Base-by-base conservation (phyloP, 2,113 vertebrate genomes). In the Heterocephalus glaber region DNA sequence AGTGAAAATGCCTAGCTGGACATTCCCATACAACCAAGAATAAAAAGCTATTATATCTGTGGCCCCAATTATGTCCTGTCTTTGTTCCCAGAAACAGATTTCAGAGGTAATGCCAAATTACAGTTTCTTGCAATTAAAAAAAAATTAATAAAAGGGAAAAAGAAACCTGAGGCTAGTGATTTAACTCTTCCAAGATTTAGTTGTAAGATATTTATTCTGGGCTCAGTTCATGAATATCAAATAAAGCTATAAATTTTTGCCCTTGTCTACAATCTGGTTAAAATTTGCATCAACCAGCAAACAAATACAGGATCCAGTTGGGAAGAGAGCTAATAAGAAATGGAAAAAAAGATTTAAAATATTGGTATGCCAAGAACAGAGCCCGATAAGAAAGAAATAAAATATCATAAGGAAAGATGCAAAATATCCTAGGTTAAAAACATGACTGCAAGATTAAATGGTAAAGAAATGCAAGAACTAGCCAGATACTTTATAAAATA, bases 31-130 rank as follows among this genome's bases (percentile, higher is more conserved):
- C 10, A 84, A 74, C 52, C 7, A 22, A 90, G 24, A 86, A 70
- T 65, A 38, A 61, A 80, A 74, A 38, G 3, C 16, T 66, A 44
- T 60, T 77, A 77, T 7, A 24, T 86, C 66, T 84, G 2, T 82
- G 52, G 5, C 22, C 8, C 74, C 33, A 56, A n/a, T 91, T 91
- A 52, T 38, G 60, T 24, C 19, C 41, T 89, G 3, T 54, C 44
- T 94, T 92, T 44, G 89, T 95, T 68, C 11, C 63, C 74, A 65
- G 38, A 86, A 86, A n/a, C 49, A 95, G 19, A 95, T 58, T 95
- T 96, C 49, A 58, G 11, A 96, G 47, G 14, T 30, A 81, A 30
- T 77, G 35, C 3, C 41, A 61, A 81, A 6, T 47, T 72, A 70
- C 0, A 58, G 10, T 3, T 90, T 6, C 14, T 49, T 66, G 0